Evolutionary conservation across 2,888 invertebrate genomes (phyloP).

Genomic region (Junonia oenone): DNA sequence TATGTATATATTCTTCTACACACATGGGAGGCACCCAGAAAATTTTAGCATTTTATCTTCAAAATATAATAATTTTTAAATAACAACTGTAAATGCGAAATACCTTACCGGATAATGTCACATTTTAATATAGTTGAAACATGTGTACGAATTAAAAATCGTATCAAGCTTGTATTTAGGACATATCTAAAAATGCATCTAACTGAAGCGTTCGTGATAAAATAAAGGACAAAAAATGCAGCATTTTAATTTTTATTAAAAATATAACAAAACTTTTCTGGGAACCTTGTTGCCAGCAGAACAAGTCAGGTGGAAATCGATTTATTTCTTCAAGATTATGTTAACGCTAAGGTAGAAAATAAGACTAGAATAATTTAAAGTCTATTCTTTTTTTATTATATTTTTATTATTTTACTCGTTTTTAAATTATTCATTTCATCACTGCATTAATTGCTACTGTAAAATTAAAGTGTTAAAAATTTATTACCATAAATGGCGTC

Average conservation of each 20-base stretch:
- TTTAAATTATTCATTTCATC: background rate
- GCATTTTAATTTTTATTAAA: background rate
- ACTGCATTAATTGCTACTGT: background rate
- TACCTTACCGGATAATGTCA: background rate
- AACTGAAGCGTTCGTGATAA: no score
- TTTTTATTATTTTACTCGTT: no score
- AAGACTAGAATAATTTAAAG: no score
- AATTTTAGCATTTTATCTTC: background rate
- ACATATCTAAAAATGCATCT: no score
- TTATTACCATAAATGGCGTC: background rate
- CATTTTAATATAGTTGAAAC: background rate
- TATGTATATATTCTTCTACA: background rate
- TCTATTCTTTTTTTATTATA: no score
- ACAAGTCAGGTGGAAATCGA: background rate
- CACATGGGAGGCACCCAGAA: background rate
- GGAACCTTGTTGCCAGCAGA: background rate
- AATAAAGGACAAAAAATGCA: no score
- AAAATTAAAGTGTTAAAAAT: background rate
- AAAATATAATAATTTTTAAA: no score
- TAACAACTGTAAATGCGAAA: background rate
- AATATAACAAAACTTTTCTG: background rate
- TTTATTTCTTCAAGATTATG: background rate
- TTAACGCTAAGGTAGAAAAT: background rate
- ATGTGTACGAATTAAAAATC: background rate
- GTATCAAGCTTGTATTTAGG: background rate